A percentile compares a stretch with the other conserved stretches of the same genome.
These are phyloP conservation scores for Macrotis lagotis DNA, from an alignment of 2,113 vertebrate genomes.

Conservation along the genomic window DNA sequence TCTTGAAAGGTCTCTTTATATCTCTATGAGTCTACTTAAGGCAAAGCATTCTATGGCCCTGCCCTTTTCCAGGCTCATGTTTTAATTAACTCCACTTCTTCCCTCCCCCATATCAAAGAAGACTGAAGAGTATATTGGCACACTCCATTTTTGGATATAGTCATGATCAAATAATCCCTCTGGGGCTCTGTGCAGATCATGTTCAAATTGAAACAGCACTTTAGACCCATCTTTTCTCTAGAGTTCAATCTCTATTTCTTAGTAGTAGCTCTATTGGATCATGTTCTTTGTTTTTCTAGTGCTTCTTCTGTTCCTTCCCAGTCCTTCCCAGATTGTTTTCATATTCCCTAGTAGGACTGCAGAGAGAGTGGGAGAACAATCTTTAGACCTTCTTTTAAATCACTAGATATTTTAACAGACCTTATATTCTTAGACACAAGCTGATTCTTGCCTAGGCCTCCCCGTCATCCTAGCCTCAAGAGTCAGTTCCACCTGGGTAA, in stretches of 20 bases:
- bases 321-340: not conserved
- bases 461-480: not conserved
- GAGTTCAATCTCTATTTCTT: not conserved
- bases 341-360: not conserved
- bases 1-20: not conserved
- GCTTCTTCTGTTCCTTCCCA: not conserved
- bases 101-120: not conserved
- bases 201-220: not conserved
- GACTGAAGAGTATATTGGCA: not conserved
- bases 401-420: not conserved
- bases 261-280: not conserved
- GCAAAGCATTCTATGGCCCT: not conserved
- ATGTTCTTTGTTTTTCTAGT: not conserved
- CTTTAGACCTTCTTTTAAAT: not conserved
- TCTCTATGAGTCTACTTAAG: not conserved
- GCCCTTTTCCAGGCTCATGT: not conserved
- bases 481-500: not conserved
- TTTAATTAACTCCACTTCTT: not conserved
- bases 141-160: not conserved
- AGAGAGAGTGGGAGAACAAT: not conserved
- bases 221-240: not conserved
- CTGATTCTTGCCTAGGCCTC: not conserved
- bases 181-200: not conserved
- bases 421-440: not conserved
- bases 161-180: not conserved